Evolutionary conservation across 2,888 invertebrate species (phyloP).

Genomic region (Acleris laterana): DNA sequence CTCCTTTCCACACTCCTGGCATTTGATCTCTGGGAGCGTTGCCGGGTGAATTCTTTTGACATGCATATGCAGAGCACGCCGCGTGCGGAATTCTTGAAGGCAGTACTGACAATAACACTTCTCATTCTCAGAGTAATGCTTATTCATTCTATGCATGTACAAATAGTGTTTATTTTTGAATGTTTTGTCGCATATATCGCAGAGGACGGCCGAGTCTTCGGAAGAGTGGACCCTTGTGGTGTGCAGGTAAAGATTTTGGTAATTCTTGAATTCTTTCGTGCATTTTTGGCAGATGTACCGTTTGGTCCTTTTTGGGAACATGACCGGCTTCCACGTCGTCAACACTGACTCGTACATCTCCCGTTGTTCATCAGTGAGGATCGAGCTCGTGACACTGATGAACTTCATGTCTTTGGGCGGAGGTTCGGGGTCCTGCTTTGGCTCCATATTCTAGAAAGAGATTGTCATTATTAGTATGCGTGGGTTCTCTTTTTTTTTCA

Average conservation of each 20-base stretch:
- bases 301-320: slow-evolving; percentile 66
- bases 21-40: slow-evolving; percentile 73
- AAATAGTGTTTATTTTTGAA: slow-evolving; percentile 79
- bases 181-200: slow-evolving; percentile 73
- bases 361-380: slow-evolving; percentile 39
- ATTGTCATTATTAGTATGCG: slow-evolving; percentile 20
- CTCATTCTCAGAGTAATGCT: slow-evolving; percentile 75
- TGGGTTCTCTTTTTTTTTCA: too few species aligned
- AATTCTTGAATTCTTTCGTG: slow-evolving; percentile 76
- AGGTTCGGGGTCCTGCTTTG: slow-evolving; percentile 21
- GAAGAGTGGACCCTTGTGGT: slow-evolving; percentile 75
- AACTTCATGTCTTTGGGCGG: slow-evolving; percentile 35
- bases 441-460: slow-evolving; percentile 31
- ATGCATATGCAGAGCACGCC: slow-evolving; percentile 74
- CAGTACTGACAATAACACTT: slow-evolving; percentile 77
- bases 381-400: slow-evolving; percentile 37
- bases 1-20: slow-evolving; percentile 69
- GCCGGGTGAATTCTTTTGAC: slow-evolving; percentile 70
- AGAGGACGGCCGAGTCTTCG: slow-evolving; percentile 71
- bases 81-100: slow-evolving; percentile 71
- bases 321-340: slow-evolving; percentile 38
- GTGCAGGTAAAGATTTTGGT: slow-evolving; percentile 74
- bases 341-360: slow-evolving; percentile 42
- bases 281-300: slow-evolving; percentile 74
- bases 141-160: slow-evolving; percentile 80